Base-by-base conservation (phyloP, 2,113 vertebrate species). In the Amia ocellicauda region DNA sequence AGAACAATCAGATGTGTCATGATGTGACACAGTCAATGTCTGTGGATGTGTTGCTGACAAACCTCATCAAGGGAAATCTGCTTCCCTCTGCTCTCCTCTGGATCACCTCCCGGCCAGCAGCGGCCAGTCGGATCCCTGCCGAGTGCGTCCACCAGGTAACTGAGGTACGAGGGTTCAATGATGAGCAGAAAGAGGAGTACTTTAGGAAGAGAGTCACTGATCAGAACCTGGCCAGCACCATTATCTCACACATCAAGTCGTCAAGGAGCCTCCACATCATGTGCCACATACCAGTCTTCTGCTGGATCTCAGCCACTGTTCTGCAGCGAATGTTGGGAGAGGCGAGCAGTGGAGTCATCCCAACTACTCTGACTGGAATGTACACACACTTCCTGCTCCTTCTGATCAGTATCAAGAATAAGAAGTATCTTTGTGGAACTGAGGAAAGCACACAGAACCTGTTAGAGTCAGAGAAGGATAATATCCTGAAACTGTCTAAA, bases 121-220 rank as follows among this genome's bases (percentile, higher is more conserved):
- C 62, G 42, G 41, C 26, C 11, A 16, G 53, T 17, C 29, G 8
- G 16, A 63, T 63, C 36, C 62, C 62, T 42, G 31, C 62, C 20
- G n/a, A 29, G n/a, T 54, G 22, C 4, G 24, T 63, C 3, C 14
- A 53, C 23, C 51, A 31, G 26, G 36, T 63, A 50, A 63, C 50
- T 11, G 62, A 63, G 42, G 40, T 63, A 41, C 62, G 52, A 22
- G 62, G 62, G 19, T 63, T 63, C 9, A 16, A 54, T 17, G 62
- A 63, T 55, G 20, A 63, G n/a, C 47, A 55, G 53, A 63, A 63
- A 49, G 51, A 63, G 52, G 22, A 55, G 24, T 63, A 63, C 26
- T 54, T 63, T 49, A 13, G 23, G 31, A 55, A 52, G 51, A 63
- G 52, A 55, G 53, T 36, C 22, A 16, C 36, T 9, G 51, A 63